Evolutionary conservation across 2,888 invertebrate genomes (phyloP), one percentile per base, ranked within the genome.

Genomic region (Aquatica leii): DNA sequence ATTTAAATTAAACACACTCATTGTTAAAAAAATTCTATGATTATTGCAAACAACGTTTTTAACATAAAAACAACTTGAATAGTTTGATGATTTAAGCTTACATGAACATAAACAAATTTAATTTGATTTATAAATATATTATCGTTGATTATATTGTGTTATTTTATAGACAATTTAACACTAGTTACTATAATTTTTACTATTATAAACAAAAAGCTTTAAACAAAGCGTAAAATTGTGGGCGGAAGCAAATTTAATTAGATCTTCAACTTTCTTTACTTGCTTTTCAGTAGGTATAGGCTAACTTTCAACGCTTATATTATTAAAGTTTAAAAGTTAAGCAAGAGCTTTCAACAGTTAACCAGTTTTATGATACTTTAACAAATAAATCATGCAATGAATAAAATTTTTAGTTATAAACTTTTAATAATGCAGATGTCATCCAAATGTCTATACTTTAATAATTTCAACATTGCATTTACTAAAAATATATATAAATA

Each of bases 161-260:
- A n/a, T n/a, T n/a, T n/a, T n/a, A n/a, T n/a, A n/a, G n/a, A n/a
- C n/a, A n/a, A n/a, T n/a, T n/a, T n/a, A n/a, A n/a, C n/a, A n/a
- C n/a, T n/a, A n/a, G n/a, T n/a, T n/a, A n/a, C n/a, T n/a, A n/a
- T 41, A 51, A 9, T 17, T 50, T 52, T 62, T 62, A 48, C 62
- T 37, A 56, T 51, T 46, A 55, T 51, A 20, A 46, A 21, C 41
- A 31, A 34, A 62, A 62, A 57, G 34, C 48, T 52, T 51, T 57
- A 37, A 57, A 41, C 52, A 41, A 53, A 53, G 57, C 41, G 8
- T 43, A 62, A 58, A 62, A 58, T 56, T 53, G 53, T 58, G 62
- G 58, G 56, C 43, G 40, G 56, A 58, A 56, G 20, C 48, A 57
- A 62, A 58, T 62, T 60, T 62, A 62, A 62, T 62, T 62, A 53